phyloP scores from a whole-genome alignment of 1,140 invertebrate genomes.

The Bursaphelenchus mucronatus region DNA sequence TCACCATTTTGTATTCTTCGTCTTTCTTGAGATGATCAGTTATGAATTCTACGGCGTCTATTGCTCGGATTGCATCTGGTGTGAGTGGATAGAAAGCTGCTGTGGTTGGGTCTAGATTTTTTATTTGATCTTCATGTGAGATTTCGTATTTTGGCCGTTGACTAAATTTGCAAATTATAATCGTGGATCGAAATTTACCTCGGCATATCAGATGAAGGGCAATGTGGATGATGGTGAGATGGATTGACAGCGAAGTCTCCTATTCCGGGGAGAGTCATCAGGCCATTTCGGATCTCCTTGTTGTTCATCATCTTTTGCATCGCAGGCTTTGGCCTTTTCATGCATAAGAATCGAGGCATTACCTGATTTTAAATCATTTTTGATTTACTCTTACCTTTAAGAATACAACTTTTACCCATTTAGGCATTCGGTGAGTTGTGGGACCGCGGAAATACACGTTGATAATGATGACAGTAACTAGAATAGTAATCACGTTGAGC shows the following conservation, averaged over 20 bases:
- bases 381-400: slow-evolving; percentile 67
- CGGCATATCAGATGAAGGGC: slow-evolving; percentile 44
- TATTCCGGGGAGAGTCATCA: slow-evolving; percentile 53
- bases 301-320: slow-evolving; percentile 32
- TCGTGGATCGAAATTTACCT: background rate
- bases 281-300: slow-evolving; percentile 36
- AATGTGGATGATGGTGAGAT: slow-evolving; percentile 50
- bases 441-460: slow-evolving; percentile 98
- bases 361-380: slow-evolving; percentile 60
- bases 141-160: slow-evolving; percentile 13
- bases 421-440: slow-evolving; percentile 79
- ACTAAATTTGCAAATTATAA: no score
- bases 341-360: slow-evolving; percentile 54
- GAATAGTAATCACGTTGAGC: slow-evolving; percentile 98
- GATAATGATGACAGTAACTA: slow-evolving; percentile 96
- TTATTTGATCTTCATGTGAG: slow-evolving; percentile 12
- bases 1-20: slow-evolving; percentile 56
- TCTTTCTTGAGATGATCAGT: slow-evolving; percentile 57
- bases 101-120: slow-evolving; percentile 23
- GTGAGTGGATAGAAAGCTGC: slow-evolving; percentile 44
- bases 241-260: slow-evolving; percentile 48
- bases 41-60: slow-evolving; percentile 60
- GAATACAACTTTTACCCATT: slow-evolving; percentile 86
- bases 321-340: slow-evolving; percentile 51
- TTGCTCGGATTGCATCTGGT: slow-evolving; percentile 48